phyloP scores from a whole-genome alignment of 1,140 invertebrate genomes.

The Drosophila miranda region DNA sequence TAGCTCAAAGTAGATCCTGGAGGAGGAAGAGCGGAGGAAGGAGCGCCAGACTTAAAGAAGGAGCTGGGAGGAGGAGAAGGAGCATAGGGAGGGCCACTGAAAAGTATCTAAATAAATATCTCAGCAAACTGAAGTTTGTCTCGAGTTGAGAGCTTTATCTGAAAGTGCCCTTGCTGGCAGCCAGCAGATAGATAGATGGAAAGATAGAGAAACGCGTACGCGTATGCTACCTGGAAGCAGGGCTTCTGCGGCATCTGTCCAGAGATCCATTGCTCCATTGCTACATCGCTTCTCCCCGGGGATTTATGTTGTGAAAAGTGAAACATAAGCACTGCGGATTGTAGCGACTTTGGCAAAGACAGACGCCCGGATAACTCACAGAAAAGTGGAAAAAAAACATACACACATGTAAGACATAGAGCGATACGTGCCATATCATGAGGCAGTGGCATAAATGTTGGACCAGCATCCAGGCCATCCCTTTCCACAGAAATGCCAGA shows the following conservation, averaged over 20 bases:
- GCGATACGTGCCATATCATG: slow-evolving; percentile 72
- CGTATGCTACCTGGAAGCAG: not conserved
- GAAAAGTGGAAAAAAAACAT: slow-evolving; percentile 1
- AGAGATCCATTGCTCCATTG: too few relatives aligned
- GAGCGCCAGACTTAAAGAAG: not conserved
- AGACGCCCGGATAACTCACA: slow-evolving; percentile 38
- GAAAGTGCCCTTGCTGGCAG: not conserved
- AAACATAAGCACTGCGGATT: slow-evolving; percentile 74
- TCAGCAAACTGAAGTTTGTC: slow-evolving; percentile 60
- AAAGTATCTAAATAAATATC: slow-evolving; percentile 72
- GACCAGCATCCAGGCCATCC: slow-evolving; percentile 7
- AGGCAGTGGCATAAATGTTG: slow-evolving; percentile 60
- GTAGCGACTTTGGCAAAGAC: slow-evolving; percentile 61
- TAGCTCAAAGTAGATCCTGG: slow-evolving; percentile 26
- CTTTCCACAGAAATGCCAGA: slow-evolving; percentile 39
- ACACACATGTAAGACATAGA: slow-evolving; percentile 29
- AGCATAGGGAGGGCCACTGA: not conserved
- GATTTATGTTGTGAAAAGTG: slow-evolving; percentile 80
- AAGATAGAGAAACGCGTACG: too few relatives aligned
- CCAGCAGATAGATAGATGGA: slow-evolving; percentile 11
- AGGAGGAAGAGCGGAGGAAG: slow-evolving; percentile 6
- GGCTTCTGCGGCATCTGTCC: slow-evolving; percentile 40
- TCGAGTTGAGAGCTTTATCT: slow-evolving; percentile 42
- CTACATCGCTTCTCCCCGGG: slow-evolving; percentile 43
- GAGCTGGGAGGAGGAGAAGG: slow-evolving; percentile 19